Conservation (phyloP, 2,888 invertebrate species). For the Morpho deidamia region DNA sequence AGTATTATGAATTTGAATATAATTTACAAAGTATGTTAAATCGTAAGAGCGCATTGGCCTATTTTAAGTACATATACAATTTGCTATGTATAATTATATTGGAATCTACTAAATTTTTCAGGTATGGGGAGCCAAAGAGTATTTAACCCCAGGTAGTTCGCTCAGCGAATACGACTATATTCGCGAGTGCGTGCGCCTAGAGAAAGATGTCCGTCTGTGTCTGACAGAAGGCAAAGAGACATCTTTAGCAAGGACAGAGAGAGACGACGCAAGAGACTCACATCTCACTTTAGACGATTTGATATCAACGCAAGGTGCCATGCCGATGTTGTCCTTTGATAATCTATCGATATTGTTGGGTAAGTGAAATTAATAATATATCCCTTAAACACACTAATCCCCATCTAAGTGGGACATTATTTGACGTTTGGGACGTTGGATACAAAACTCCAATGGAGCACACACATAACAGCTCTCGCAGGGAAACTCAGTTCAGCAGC, state of each 20-base stretch:
- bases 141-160: conserved; percentile 88
- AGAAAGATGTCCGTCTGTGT: conserved; percentile 88
- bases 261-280: conserved; percentile 89
- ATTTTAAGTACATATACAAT: too few relatives aligned
- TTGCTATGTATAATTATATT: too few relatives aligned
- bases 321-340: conserved; percentile 87
- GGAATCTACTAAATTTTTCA: conserved; percentile 43
- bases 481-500: too few relatives aligned
- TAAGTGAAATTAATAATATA: conserved; percentile 45
- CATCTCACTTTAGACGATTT: conserved; percentile 87
- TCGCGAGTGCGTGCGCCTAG: conserved; percentile 94
- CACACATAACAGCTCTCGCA: too few relatives aligned
- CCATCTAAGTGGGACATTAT: too few relatives aligned
- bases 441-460: too few relatives aligned
- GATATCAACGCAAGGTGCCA: conserved; percentile 84
- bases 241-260: conserved; percentile 86
- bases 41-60: too few relatives aligned
- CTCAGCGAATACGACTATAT: conserved; percentile 95
- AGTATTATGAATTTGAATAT: too few relatives aligned
- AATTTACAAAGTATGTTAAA: too few relatives aligned
- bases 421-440: too few relatives aligned
- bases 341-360: conserved; percentile 91
- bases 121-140: conserved; percentile 94
- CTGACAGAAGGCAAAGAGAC: conserved; percentile 82
- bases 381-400: too few relatives aligned